Base-by-base conservation (phyloP, 2,797 vertebrate species). In the Chelon auratus region DNA sequence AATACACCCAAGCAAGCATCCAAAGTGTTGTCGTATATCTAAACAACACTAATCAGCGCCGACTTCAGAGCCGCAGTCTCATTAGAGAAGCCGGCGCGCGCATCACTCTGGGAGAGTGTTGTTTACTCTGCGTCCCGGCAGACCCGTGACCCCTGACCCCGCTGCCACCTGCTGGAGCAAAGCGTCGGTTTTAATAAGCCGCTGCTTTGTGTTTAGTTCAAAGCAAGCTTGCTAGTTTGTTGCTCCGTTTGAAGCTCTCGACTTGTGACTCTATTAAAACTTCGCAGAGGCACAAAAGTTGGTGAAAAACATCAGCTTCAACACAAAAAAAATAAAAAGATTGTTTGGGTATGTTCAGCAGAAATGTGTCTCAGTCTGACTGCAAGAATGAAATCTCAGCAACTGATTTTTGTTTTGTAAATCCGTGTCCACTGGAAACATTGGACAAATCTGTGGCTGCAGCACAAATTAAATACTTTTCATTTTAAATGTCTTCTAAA, bases 131-230 rank as follows among this genome's bases (percentile, higher is more conserved):
- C 30, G 30, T 33, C 30, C 7, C 30, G 30, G 30, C 30, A 8
- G 30, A 33, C 30, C 30, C 7, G 6, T 33, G 30, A 33, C 30
- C 30, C 30, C 30, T 9, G 9, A 37, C 52, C n/a, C 22, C 22
- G 50, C 30, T 33, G 30, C 30, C 30, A 74, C 45, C 67, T 43
- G 1, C 8, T 9, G 18, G 39, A 63, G 52, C 45, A 45, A 52
- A 61, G 54, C 51, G 10, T 80, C 15, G 39, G 2, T 65, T 56
- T 20, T 62, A 50, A 69, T 67, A 24, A 67, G 64, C 48, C 6
- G 26, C 48, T 10, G 20, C 24, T 56, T 18, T 10, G 15, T 9
- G 17, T 57, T 52, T 61, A 33, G 37, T 42, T 67, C 37, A 20
- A 9, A 52, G 51, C 3, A 20, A 37, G 11, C 20, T 4, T 14